These are phyloP conservation scores for Macheiramphus alcinus DNA, from an alignment of 2,113 vertebrate species.

Conservation along the genomic window DNA sequence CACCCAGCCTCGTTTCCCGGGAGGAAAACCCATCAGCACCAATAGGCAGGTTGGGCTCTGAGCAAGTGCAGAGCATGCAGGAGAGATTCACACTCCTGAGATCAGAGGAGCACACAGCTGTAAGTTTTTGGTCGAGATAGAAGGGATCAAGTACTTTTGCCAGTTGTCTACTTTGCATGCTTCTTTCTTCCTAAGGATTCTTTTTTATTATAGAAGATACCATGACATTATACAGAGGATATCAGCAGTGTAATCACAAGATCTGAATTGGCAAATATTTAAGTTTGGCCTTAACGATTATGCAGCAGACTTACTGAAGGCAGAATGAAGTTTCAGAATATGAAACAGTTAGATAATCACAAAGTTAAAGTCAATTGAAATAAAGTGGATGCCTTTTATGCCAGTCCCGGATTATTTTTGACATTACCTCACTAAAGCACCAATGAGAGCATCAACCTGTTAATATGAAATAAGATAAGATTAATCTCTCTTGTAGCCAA, in stretches of 20 bases:
- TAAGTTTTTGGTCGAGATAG: neutral
- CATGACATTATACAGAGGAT: neutral
- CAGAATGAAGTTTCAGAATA: neutral
- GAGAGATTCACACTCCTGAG: neutral
- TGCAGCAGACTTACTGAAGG: neutral
- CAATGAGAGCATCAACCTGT: neutral
- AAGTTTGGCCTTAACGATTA: neutral
- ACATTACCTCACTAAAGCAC: neutral
- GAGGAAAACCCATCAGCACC: neutral
- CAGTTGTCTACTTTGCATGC: neutral
- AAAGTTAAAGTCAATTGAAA: neutral
- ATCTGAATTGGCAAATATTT: neutral
- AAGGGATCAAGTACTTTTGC: neutral
- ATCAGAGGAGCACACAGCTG: neutral
- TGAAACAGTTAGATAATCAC: neutral
- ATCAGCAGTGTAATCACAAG: neutral
- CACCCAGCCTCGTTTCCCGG: fast-evolving
- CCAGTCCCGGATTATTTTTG: neutral
- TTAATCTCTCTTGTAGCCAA: neutral
- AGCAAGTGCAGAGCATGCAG: neutral
- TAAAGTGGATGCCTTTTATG: neutral
- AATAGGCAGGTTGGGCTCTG: neutral
- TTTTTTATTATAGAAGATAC: neutral
- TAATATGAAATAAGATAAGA: neutral
- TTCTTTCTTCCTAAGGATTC: neutral